Evolutionary conservation across 2,888 invertebrate genomes (phyloP), one percentile per base, ranked within the genome.

Genomic region (Cryptocephalus primarius): DNA sequence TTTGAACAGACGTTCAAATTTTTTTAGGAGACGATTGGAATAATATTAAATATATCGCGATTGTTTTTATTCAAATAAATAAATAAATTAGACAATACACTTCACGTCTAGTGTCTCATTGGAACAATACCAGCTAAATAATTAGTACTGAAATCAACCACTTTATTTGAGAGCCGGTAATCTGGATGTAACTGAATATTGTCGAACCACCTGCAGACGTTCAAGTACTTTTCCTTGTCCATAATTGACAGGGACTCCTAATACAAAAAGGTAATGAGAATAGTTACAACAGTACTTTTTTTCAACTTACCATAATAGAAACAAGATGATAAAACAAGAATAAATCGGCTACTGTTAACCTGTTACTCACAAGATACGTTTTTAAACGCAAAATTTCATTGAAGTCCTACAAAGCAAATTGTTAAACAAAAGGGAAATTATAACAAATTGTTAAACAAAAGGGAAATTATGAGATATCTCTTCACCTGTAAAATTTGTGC

Each of bases 161-260:
- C 39, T 51, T 69, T 67, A 55, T 75, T 68, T 44, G 70, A 68
- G 48, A 72, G 73, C 45, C 82, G 75, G n/a, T 85, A 70, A 60
- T 72, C 74, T 0, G 78, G 74, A 48, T 83, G 77, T 48, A 83
- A 79, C 61, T 88, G 87, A 48, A 88, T 68, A 60, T 87, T 83
- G 64, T 82, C 83, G 55, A 79, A 84, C 88, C 88, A 88, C 56
- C 88, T 74, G 39, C 85, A 85, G 1, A 88, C 66, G 63, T 86
- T 78, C 22, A 85, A 61, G 49, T 79, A 74, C 44, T 78, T 77
- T 58, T 85, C 86, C 59, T 82, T 82, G 44, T 85, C 85, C 48
- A 75, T 68, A 22, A 78, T 71, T 9, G 76, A 74, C 10, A 86
- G 70, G 12, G 75, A 74, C 59, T 75, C 77, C 87, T 87, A 69